Evolutionary conservation across 2,113 vertebrate species (phyloP).

Genomic region (Lepisosteus oculatus): DNA sequence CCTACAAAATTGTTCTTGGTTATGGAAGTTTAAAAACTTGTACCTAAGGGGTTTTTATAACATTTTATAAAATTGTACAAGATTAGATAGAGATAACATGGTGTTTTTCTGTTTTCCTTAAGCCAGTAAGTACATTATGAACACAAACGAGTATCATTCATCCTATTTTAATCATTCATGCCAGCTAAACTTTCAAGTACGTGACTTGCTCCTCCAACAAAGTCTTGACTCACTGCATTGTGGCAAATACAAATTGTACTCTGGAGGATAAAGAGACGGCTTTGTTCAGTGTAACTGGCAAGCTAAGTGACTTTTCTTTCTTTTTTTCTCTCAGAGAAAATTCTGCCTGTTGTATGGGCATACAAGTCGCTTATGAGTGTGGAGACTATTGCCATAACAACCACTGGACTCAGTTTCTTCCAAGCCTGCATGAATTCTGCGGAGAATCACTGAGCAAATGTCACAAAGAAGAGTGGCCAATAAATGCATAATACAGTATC

Average conservation of each 20-base stretch:
- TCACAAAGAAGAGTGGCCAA: constrained; percentile 55
- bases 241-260: constrained; percentile 4
- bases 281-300: constrained; percentile 27
- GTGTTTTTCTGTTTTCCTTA: too few relatives aligned
- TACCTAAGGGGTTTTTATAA: too few relatives aligned
- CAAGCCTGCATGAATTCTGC: constrained; percentile 41
- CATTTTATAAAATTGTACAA: too few relatives aligned
- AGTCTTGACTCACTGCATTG: too few relatives aligned
- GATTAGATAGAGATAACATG: too few relatives aligned
- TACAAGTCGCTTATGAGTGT: constrained; percentile 18
- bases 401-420: constrained; percentile 37
- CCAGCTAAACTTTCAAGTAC: too few relatives aligned
- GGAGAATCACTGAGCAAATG: constrained; percentile 62
- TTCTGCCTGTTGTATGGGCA: constrained; percentile 3
- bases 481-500: constrained; percentile 62
- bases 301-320: background rate
- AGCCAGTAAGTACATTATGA: too few relatives aligned
- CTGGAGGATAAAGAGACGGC: constrained; percentile 23
- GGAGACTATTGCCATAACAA: constrained; percentile 29
- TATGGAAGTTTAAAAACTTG: too few relatives aligned
- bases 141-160: too few relatives aligned
- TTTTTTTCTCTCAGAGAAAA: background rate
- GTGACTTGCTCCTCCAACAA: too few relatives aligned
- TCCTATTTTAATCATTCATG: too few relatives aligned
- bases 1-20: too few relatives aligned